Evolutionary conservation across 53 echinoderm and acorn worm species (phyloP), one percentile per base, ranked within the genome.

Genomic region (Patiria pectinifera): DNA sequence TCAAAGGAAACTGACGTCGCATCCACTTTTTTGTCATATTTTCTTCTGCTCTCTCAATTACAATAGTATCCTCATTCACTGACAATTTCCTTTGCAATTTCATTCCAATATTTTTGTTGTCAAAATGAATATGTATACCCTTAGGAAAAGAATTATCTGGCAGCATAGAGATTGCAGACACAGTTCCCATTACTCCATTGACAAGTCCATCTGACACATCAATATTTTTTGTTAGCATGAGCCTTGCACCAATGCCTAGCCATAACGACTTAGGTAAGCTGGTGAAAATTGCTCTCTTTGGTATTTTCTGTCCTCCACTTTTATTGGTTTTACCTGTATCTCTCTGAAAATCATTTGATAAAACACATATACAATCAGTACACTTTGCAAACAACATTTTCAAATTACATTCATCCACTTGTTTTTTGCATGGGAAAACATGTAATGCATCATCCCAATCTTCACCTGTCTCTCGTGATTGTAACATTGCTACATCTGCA

Each of bases 321-420:
- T 58, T 59, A 7, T 58, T 23, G 19, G n/a, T 93, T 71, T 72
- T 23, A 16, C 62, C 80, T 6, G 25, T 45, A 85, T 91, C 48
- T 49, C 59, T 69, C 25, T 85, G 44, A 26, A 43, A 45, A 58
- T 95, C 93, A 59, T 91, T 70, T 87, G 95, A 93, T 66, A 48
- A 18, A 80, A 95, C 76, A 46, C 87, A 93, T 18, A 87, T 75
- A 24, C 92, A 83, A 60, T 85, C 78, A 35, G 59, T 47, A 85
- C 93, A 86, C 35, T 79, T 82, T 79, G 91, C 45, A 71, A 93
- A 91, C 62, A 93, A 69, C 78, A 90, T 91, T 45, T 84, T 88
- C 13, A 24, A 71, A 69, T 96, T 96, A 69, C 87, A 87, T 72
- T 58, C 62, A 86, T 95, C 93, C 45, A 95, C 96, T 22, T 93